A percentile compares a stretch with the other conserved stretches of the same genome.
Evolutionary conservation across 1,140 invertebrate species (phyloP).

Genomic region (Tribolium madens): DNA sequence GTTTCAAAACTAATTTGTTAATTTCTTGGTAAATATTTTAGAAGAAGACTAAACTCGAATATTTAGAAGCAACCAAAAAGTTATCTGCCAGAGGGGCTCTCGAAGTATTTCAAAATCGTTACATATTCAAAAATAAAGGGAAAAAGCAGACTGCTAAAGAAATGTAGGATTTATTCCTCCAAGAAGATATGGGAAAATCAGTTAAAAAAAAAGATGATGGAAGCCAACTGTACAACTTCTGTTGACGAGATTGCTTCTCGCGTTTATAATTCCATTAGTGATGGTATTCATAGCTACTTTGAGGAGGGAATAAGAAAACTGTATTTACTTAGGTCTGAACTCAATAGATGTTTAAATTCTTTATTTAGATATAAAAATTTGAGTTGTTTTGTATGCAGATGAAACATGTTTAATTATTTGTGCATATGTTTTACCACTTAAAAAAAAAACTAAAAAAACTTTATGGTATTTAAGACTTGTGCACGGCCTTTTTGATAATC

Average conservation of each 20-base stretch:
- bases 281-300: not conserved
- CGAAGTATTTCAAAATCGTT: not conserved
- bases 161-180: conserved; percentile 1
- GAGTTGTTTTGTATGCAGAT: too few species aligned
- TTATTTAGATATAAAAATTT: too few species aligned
- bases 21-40: conserved; percentile 17
- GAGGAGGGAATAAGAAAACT: not conserved
- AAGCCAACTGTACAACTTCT: conserved; percentile 12
- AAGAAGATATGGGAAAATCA: not conserved
- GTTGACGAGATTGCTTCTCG: not conserved
- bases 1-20: conserved; percentile 14
- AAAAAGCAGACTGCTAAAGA: not conserved
- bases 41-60: not conserved
- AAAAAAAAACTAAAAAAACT: too few species aligned
- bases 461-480: too few species aligned
- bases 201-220: too few species aligned
- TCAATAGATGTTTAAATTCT: not conserved
- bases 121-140: conserved; percentile 2
- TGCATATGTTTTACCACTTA: too few species aligned
- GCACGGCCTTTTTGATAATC: too few species aligned
- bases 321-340: not conserved
- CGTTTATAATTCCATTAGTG: conserved; percentile 5
- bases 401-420: too few species aligned
- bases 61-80: not conserved
- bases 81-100: not conserved